Evolutionary conservation across 2,888 invertebrate genomes (phyloP).

Genomic region (Coronaproctus castanopsis): DNA sequence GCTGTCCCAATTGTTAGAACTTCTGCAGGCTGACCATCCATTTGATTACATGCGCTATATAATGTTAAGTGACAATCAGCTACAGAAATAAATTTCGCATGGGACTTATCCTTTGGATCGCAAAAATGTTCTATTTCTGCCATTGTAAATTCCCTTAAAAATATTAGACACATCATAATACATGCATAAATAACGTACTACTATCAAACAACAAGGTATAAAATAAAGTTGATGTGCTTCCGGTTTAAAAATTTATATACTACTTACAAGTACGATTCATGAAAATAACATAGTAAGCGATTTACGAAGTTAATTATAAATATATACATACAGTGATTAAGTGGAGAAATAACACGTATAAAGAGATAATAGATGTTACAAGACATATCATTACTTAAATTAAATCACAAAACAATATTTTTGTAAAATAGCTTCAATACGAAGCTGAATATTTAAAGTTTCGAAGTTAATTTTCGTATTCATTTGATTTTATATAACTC

Average conservation of each 20-base stretch:
- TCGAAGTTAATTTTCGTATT: too few species aligned
- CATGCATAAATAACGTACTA: not conserved
- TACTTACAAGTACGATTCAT: too few species aligned
- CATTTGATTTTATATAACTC: too few species aligned
- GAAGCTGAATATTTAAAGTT: too few species aligned
- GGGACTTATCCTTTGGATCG: conserved; percentile 68
- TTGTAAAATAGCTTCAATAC: too few species aligned
- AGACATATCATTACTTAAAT: too few species aligned
- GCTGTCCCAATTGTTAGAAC: conserved; percentile 65
- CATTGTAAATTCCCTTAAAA: conserved; percentile 89
- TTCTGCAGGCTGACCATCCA: conserved; percentile 81
- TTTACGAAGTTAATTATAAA: too few species aligned
- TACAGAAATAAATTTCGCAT: conserved; percentile 69
- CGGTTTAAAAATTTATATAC: not conserved
- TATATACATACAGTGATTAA: too few species aligned
- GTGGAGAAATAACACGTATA: too few species aligned
- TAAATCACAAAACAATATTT: too few species aligned
- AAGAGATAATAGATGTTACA: too few species aligned
- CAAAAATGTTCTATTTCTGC: conserved; percentile 99
- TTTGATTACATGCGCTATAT: conserved; percentile 91
- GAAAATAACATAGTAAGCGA: too few species aligned
- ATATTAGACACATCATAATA: not conserved
- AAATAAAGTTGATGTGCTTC: not conserved
- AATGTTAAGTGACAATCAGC: conserved; percentile 54
- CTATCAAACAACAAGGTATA: not conserved